Evolutionary conservation across 2,888 invertebrate genomes (phyloP).

Genomic region (Synanthedon formicaeformis): DNA sequence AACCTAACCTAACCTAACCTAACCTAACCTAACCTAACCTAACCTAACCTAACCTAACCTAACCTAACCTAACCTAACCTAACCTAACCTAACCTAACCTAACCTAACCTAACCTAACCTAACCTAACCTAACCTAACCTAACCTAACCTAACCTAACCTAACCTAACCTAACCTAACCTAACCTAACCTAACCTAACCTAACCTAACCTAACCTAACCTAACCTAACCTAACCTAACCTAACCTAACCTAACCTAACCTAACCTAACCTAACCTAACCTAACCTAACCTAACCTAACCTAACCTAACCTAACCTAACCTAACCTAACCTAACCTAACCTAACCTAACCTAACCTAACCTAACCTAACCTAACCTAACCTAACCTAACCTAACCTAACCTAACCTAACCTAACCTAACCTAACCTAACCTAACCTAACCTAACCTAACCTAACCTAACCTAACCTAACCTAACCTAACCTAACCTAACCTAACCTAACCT

Average conservation of each 20-base stretch:
- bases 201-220: not conserved
- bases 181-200: not conserved
- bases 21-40: not conserved
- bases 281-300: not conserved
- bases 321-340: not conserved
- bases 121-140: not conserved
- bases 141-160: not conserved
- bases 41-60: not conserved
- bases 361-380: not conserved
- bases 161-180: not conserved
- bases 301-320: not conserved
- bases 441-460: not conserved
- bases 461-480: not conserved
- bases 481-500: not conserved
- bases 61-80: not conserved
- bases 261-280: not conserved
- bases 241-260: not conserved
- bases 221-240: not conserved
- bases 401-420: not conserved
- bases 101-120: not conserved
- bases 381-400: not conserved
- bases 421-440: not conserved
- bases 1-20: not conserved
- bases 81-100: not conserved
- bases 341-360: not conserved